Evolutionary conservation across 2,888 invertebrate species (phyloP).

Genomic region (Oxycera nigricornis): DNA sequence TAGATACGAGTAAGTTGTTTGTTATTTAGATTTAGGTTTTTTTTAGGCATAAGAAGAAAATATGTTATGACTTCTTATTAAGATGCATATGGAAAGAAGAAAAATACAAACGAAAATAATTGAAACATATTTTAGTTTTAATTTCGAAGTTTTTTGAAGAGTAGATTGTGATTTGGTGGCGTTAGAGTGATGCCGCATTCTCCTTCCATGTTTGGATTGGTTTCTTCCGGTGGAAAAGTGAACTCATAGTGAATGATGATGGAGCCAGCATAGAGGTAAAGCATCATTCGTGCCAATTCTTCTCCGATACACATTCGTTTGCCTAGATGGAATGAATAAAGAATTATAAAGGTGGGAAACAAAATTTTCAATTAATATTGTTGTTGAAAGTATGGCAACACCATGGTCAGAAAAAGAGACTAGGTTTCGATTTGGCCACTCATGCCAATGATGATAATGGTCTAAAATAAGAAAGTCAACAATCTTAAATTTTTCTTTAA

Average conservation of each 20-base stretch:
- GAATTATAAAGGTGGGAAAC: no score
- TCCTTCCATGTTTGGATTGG: slow-evolving; percentile 69
- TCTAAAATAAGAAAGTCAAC: no score
- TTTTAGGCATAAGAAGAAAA: slow-evolving; percentile 8
- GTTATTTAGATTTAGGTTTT: slow-evolving; percentile 38
- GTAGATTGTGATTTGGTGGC: slow-evolving; percentile 68
- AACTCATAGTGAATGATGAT: slow-evolving; percentile 69
- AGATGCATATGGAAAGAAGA: slow-evolving; percentile 43
- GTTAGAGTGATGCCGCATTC: slow-evolving; percentile 78
- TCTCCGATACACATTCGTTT: slow-evolving; percentile 87
- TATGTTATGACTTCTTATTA: slow-evolving; percentile 41
- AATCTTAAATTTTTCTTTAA: no score
- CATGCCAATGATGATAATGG: no score
- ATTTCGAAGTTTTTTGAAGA: slow-evolving; percentile 46
- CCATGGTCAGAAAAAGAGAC: no score
- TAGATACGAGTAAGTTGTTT: slow-evolving; percentile 13
- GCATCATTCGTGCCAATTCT: slow-evolving; percentile 77
- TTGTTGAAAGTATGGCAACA: no score
- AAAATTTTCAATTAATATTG: no score
- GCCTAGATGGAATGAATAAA: no score
- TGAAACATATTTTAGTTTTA: slow-evolving; percentile 37
- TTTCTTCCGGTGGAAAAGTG: slow-evolving; percentile 57
- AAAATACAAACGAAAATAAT: slow-evolving; percentile 44
- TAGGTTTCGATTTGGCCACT: no score
- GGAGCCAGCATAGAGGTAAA: slow-evolving; percentile 70